Conservation (phyloP, 2,113 vertebrate genomes). For the Zootoca vivipara region DNA sequence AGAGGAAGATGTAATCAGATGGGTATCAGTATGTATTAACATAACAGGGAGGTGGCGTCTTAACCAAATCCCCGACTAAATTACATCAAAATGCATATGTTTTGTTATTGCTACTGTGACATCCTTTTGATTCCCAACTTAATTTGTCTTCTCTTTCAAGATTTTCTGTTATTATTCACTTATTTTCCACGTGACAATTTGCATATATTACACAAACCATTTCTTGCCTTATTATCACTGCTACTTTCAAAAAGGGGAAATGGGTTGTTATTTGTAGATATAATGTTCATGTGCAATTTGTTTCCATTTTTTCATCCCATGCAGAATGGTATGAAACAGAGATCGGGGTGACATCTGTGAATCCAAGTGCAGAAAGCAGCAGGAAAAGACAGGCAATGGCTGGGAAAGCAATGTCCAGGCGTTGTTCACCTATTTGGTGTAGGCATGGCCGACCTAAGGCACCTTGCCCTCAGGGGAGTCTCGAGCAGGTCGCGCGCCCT, state of each 20-base stretch:
- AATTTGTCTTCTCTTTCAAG: conserved; percentile 38
- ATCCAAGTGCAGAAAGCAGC: neutral
- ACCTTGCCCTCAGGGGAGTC: too few species aligned
- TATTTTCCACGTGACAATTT: conserved; percentile 26
- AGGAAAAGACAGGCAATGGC: neutral
- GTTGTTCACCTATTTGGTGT: too few species aligned
- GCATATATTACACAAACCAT: conserved; percentile 31
- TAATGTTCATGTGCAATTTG: conserved; percentile 26
- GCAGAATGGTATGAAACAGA: neutral
- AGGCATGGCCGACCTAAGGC: too few species aligned
- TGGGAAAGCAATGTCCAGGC: too few species aligned
- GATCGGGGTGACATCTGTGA: neutral
- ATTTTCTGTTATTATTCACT: neutral
- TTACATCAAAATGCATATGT: neutral
- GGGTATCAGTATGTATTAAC: neutral
- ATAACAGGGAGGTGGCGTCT: neutral
- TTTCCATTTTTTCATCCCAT: conserved; percentile 40
- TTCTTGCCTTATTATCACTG: conserved; percentile 2
- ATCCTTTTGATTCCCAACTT: conserved; percentile 16
- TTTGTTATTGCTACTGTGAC: conserved; percentile 23
- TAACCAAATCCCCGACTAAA: neutral
- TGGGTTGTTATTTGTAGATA: conserved; percentile 38
- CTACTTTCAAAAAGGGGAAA: neutral
- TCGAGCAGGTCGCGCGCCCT: too few species aligned
- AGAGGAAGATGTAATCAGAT: neutral